These are phyloP conservation scores for Drosophila kuntzei DNA, from an alignment of 2,888 invertebrate species.

Conservation along the genomic window DNA sequence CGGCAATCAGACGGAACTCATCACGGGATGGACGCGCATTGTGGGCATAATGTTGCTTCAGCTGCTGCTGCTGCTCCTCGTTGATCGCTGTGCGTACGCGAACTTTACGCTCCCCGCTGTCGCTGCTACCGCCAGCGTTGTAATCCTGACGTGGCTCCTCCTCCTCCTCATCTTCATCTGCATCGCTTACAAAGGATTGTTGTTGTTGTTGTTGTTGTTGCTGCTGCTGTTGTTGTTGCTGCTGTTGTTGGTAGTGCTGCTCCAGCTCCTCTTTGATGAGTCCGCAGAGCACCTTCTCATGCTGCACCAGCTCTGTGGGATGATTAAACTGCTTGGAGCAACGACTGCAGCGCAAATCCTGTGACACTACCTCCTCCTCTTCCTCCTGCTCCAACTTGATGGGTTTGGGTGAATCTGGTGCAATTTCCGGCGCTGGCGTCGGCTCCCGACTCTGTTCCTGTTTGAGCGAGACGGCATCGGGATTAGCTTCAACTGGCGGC, in stretches of 20 bases:
- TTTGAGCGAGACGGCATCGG: constrained; percentile 44
- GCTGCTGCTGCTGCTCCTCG: constrained; percentile 95
- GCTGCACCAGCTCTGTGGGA: constrained; percentile 89
- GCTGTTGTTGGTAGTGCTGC: constrained; percentile 84
- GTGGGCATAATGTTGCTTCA: constrained; percentile 94
- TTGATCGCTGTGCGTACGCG: constrained; percentile 97
- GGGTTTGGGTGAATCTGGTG: constrained; percentile 40
- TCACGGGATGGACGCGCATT: constrained; percentile 98
- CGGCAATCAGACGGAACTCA: constrained; percentile 95
- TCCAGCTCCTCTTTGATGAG: constrained; percentile 85
- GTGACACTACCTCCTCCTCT: constrained; percentile 10
- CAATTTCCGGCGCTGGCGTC: constrained; percentile 74
- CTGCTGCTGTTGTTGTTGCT: constrained; percentile 65
- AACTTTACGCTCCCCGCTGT: constrained; percentile 90
- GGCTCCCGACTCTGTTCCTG: constrained; percentile 66
- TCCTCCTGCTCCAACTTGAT: constrained; percentile 78
- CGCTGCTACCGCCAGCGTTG: constrained; percentile 86
- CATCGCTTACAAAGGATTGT: constrained; percentile 87
- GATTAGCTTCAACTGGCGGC: constrained; percentile 3
- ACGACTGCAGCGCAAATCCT: constrained; percentile 86
- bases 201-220: constrained; percentile 51
- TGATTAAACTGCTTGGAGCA: constrained; percentile 88
- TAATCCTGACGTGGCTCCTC: constrained; percentile 72
- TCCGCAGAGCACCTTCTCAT: constrained; percentile 89
- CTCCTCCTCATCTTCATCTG: constrained; percentile 80